phyloP scores from a whole-genome alignment of 2,888 invertebrate genomes.

The Lucinisca nassula region DNA sequence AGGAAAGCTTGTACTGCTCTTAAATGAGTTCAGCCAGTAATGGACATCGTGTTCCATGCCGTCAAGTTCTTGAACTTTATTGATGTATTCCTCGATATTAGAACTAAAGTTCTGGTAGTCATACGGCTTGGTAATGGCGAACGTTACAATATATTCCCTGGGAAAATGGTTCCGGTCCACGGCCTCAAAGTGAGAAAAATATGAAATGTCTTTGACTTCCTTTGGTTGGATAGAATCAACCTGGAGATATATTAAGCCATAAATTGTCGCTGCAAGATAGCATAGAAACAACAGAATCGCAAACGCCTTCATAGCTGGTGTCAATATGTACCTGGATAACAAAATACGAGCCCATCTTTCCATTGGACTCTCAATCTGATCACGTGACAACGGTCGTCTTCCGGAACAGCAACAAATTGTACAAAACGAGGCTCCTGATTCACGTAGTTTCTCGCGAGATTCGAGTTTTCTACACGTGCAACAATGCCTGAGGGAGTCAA shows the following conservation, averaged over 20 bases:
- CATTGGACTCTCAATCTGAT: constrained; percentile 42
- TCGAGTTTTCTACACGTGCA: constrained; percentile 51
- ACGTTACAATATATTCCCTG: not conserved
- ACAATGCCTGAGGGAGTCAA: constrained; percentile 51
- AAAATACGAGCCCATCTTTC: constrained; percentile 36
- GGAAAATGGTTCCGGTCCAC: not conserved
- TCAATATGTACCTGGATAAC: not conserved
- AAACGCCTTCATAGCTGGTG: not conserved
- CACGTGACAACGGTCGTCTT: constrained; percentile 40
- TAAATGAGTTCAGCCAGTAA: not conserved
- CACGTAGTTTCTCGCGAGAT: constrained; percentile 37
- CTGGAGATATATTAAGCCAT: not conserved
- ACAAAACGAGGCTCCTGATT: constrained; percentile 37
- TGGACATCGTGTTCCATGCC: not conserved
- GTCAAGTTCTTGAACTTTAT: not conserved
- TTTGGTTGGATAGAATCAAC: not conserved
- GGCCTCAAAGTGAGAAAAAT: not conserved
- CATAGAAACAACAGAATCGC: not conserved
- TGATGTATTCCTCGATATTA: not conserved
- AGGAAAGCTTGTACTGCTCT: not conserved
- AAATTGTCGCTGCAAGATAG: not conserved
- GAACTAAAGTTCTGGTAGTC: not conserved
- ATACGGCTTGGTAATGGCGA: not conserved
- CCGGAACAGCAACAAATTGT: constrained; percentile 57
- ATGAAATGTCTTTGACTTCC: not conserved